Evolutionary conservation across 1,140 invertebrate genomes (phyloP), one percentile per base, ranked within the genome.

Genomic region (Adoxophyes honmai): DNA sequence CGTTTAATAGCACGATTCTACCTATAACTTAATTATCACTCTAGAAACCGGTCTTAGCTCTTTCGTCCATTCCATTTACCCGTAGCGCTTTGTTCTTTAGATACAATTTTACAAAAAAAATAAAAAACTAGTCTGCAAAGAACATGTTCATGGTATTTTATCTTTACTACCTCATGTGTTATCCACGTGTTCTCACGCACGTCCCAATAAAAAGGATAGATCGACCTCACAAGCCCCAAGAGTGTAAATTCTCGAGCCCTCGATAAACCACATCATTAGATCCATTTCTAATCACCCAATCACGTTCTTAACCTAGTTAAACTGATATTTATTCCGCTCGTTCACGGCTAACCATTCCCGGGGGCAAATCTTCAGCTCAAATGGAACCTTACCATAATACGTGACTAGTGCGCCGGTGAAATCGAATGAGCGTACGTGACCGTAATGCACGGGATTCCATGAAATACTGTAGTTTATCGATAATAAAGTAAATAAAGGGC

Each of bases 331-430:
- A 44, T 48, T 48, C 42, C 42, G 21, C 21, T 33, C 21, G 21
- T 48, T 48, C n/a, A 11, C 42, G 15, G 10, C 42, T 13, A 28
- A 48, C 42, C 42, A 48, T 48, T 48, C 42, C 42, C 42, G 42
- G 42, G 21, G 42, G 21, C 39, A 44, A 44, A 48, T 48, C 42
- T 48, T 18, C 28, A 44, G 16, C 39, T 44, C 39, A 44, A 44
- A 16, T 44, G 39, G 21, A 44, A 44, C 16, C 38, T 2, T 15
- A 4, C n/a, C 16, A 18, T 15, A 44, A 15, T 44, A 42, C 3
- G 16, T 48, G 9, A 4, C 10, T 48, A 18, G 15, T 9, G 7
- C 39, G n/a, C n/a, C 9, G 9, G n/a, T 48, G 18, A 5, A 28
- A 13, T 21, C 42, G 21, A 9, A 44, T 44, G 4, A 7, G 14